phyloP scores from a whole-genome alignment of 2,888 invertebrate genomes.

The Steinernema carpocapsae region DNA sequence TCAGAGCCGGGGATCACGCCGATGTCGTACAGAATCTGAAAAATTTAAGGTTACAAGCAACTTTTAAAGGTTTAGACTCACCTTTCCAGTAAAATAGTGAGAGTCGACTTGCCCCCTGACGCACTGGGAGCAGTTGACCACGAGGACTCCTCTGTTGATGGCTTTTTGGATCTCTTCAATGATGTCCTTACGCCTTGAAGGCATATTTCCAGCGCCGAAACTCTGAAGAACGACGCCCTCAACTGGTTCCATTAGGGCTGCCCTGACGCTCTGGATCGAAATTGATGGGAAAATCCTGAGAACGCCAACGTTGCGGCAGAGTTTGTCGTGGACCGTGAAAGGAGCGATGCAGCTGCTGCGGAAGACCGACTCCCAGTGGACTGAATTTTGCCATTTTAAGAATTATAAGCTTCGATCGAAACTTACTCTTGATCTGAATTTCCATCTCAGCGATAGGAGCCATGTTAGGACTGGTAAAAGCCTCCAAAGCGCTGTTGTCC shows the following conservation, averaged over 20 bases:
- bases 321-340: slow-evolving; percentile 76
- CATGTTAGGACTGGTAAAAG: slow-evolving; percentile 87
- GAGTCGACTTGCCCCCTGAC: slow-evolving; percentile 80
- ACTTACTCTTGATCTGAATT: slow-evolving; percentile 77
- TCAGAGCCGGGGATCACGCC: slow-evolving; percentile 83
- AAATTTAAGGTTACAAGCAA: neutral
- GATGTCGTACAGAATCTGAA: slow-evolving; percentile 74
- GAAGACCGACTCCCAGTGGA: slow-evolving; percentile 76
- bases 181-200: slow-evolving; percentile 82
- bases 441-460: slow-evolving; percentile 83
- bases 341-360: slow-evolving; percentile 74
- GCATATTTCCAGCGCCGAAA: slow-evolving; percentile 92
- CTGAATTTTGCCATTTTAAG: slow-evolving; percentile 70
- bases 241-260: slow-evolving; percentile 77
- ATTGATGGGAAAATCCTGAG: slow-evolving; percentile 90
- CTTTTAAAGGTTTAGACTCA: slow-evolving; percentile 44
- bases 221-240: slow-evolving; percentile 86
- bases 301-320: slow-evolving; percentile 85
- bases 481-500: slow-evolving; percentile 76
- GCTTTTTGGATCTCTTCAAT: slow-evolving; percentile 73
- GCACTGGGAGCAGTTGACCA: slow-evolving; percentile 92
- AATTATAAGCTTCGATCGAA: neutral
- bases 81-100: slow-evolving; percentile 85
- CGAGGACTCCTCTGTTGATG: slow-evolving; percentile 77
- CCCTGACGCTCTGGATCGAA: slow-evolving; percentile 77